phyloP scores from a whole-genome alignment of 2,888 invertebrate genomes.

The Calliopum simillimum region DNA sequence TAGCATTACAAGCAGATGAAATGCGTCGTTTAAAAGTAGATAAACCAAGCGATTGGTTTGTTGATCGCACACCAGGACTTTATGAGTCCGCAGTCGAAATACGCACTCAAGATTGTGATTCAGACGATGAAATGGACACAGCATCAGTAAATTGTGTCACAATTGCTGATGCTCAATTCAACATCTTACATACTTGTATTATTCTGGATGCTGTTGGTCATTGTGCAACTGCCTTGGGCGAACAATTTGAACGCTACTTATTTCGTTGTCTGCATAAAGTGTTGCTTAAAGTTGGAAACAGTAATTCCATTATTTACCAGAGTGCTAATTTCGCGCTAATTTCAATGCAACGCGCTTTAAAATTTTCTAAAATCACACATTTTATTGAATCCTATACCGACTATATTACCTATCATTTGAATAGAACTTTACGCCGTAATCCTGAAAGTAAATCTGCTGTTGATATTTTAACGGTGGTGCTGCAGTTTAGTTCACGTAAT shows the following conservation, averaged over 20 bases:
- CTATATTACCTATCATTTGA: constrained; percentile 80
- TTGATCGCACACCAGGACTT: constrained; percentile 63
- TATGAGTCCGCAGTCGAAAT: constrained; percentile 66
- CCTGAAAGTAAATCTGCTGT: constrained; percentile 74
- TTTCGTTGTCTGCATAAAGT: constrained; percentile 76
- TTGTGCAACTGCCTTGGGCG: constrained; percentile 70
- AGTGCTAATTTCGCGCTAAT: constrained; percentile 73
- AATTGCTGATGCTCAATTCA: constrained; percentile 70
- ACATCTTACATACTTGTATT: constrained; percentile 76
- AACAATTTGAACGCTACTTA: constrained; percentile 72
- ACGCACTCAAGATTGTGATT: constrained; percentile 59
- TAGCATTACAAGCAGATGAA: constrained; percentile 60
- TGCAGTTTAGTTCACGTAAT: constrained; percentile 76
- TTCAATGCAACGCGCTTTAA: constrained; percentile 72
- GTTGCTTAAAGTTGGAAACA: constrained; percentile 78
- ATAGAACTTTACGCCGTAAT: constrained; percentile 69
- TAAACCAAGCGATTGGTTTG: constrained; percentile 61
- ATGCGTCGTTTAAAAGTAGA: constrained; percentile 52
- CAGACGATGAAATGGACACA: constrained; percentile 55
- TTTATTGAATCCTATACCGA: constrained; percentile 78
- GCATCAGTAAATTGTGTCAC: constrained; percentile 43
- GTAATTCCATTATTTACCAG: constrained; percentile 73
- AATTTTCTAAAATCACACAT: constrained; percentile 70
- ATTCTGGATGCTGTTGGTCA: constrained; percentile 78
- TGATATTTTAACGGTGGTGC: constrained; percentile 78